phyloP scores from a whole-genome alignment of 2,888 invertebrate species.

The Trisateles emortualis region DNA sequence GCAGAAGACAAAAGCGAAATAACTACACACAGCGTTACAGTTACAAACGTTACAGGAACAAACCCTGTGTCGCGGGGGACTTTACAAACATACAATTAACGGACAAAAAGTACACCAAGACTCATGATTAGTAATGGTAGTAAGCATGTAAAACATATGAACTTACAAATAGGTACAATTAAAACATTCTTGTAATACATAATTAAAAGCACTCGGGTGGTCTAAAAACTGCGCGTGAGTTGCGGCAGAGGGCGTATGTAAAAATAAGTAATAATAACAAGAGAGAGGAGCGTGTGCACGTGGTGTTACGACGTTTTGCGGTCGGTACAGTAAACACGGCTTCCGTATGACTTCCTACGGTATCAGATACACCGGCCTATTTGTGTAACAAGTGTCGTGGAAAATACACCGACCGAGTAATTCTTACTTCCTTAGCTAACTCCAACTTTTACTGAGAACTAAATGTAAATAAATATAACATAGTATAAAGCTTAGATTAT shows the following conservation, averaged over 20 bases:
- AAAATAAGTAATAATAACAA: slow-evolving; percentile 82
- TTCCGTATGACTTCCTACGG: slow-evolving; percentile 78
- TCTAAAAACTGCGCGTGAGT: slow-evolving; percentile 61
- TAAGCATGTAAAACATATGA: no score
- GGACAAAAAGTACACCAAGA: no score
- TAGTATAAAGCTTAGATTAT: not conserved
- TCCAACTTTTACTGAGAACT: not conserved
- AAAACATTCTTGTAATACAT: no score
- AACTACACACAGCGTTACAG: no score
- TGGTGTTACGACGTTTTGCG: slow-evolving; percentile 68
- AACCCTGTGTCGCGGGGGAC: no score
- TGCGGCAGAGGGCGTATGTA: slow-evolving; percentile 56
- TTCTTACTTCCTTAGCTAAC: slow-evolving; percentile 7
- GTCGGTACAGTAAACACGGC: slow-evolving; percentile 79
- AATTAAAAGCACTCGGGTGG: slow-evolving; percentile 69
- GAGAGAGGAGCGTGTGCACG: slow-evolving; percentile 55
- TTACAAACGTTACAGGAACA: no score
- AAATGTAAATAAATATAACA: not conserved
- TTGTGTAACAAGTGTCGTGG: slow-evolving; percentile 40
- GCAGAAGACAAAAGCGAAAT: no score
- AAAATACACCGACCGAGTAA: slow-evolving; percentile 16
- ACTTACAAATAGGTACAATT: no score
- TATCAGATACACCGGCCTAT: slow-evolving; percentile 52
- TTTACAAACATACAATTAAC: no score
- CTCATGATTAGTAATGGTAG: no score